phyloP scores from a whole-genome alignment of 2,113 vertebrate species.

The Labeo catla region DNA sequence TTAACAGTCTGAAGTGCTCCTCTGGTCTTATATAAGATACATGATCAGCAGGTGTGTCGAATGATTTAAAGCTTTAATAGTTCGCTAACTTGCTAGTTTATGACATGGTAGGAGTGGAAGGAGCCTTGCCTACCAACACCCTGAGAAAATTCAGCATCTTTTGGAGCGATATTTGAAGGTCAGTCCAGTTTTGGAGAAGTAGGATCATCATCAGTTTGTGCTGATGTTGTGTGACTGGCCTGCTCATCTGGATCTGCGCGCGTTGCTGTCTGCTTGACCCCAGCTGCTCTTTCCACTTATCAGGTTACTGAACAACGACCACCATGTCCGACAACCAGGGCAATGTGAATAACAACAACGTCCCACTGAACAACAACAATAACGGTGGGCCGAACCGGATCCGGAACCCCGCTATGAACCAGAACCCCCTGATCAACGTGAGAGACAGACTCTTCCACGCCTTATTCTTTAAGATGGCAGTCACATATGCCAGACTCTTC shows the following conservation, averaged over 20 bases:
- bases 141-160: neutral
- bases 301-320: constrained; percentile 29
- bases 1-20: neutral
- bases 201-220: neutral
- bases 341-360: constrained; percentile 78
- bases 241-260: constrained; percentile 25
- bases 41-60: neutral
- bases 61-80: neutral
- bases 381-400: constrained; percentile 81
- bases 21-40: neutral
- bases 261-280: constrained; percentile 39
- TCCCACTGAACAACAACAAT: constrained; percentile 80
- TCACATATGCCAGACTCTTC: constrained; percentile 97
- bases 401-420: constrained; percentile 90
- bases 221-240: constrained; percentile 6
- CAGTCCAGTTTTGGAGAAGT: neutral
- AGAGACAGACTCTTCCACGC: constrained; percentile 96
- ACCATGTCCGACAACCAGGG: constrained; percentile 89
- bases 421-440: constrained; percentile 96
- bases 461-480: constrained; percentile 98
- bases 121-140: neutral
- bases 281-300: neutral
- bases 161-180: neutral
- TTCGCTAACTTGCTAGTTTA: neutral
- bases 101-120: constrained; percentile 13